These are phyloP conservation scores for Pipistrellus pygmaeus DNA, from an alignment of 2,797 vertebrate genomes.

Conservation along the genomic window DNA sequence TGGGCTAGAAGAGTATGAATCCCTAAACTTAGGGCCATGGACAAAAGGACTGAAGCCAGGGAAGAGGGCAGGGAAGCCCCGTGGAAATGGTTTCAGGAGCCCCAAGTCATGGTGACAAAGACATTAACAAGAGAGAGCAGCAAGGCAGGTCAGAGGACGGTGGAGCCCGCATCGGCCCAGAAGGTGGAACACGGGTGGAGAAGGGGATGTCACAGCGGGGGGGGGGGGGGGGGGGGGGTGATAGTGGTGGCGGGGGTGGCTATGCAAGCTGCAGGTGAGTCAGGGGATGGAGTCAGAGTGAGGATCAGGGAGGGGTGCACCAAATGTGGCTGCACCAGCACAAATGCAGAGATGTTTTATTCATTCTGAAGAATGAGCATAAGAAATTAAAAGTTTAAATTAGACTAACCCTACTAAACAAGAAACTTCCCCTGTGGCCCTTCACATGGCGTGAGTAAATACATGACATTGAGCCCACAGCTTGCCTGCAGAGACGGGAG, in stretches of 20 bases:
- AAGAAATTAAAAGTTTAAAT: not conserved
- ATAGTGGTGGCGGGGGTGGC: not conserved
- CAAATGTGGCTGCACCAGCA: not conserved
- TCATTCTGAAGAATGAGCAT: not conserved
- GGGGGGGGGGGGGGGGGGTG: accelerated
- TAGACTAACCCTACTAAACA: not conserved
- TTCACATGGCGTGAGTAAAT: not conserved
- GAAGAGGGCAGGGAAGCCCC: not conserved
- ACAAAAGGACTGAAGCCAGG: not conserved
- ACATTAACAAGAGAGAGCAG: not conserved
- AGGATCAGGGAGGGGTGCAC: not conserved
- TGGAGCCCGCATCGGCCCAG: not conserved
- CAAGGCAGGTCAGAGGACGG: not conserved
- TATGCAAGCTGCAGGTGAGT: not conserved
- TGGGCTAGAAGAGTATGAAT: not conserved
- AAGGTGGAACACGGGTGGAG: not conserved
- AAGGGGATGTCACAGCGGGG: no score
- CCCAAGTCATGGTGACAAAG: not conserved
- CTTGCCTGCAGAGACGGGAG: not conserved
- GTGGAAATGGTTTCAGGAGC: not conserved
- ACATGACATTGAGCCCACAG: not conserved
- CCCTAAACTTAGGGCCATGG: not conserved
- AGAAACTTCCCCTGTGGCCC: accelerated
- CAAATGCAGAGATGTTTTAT: not conserved
- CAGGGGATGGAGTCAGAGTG: no score